phyloP scores from a whole-genome alignment of 2,888 invertebrate species.

The Acrocera orbiculus region DNA sequence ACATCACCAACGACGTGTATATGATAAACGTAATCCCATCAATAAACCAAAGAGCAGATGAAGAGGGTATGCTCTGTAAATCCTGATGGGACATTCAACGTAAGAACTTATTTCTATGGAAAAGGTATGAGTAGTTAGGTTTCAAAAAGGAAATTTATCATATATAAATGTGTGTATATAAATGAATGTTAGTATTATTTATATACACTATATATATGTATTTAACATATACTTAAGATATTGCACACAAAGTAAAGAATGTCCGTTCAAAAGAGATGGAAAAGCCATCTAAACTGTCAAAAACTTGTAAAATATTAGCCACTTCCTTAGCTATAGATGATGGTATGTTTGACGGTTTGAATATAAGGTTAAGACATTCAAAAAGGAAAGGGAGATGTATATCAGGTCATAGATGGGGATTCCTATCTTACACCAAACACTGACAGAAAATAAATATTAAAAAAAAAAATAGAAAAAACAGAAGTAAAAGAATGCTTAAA shows the following conservation, averaged over 20 bases:
- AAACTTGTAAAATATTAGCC: constrained; percentile 50
- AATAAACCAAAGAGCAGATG: constrained; percentile 9
- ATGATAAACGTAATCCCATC: constrained; percentile 13
- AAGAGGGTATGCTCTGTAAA: not conserved
- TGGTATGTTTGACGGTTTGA: no score
- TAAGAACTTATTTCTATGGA: constrained; percentile 1
- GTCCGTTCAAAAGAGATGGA: constrained; percentile 31
- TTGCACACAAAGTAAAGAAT: constrained; percentile 7
- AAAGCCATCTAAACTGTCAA: constrained; percentile 47
- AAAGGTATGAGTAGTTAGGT: not conserved
- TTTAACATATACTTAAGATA: constrained; percentile 3
- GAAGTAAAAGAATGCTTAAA: no score
- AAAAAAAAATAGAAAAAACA: no score
- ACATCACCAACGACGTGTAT: constrained; percentile 13
- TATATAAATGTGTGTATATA: not conserved
- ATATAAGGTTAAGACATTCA: no score
- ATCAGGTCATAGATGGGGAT: no score
- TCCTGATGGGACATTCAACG: not conserved
- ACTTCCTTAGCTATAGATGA: constrained; percentile 17
- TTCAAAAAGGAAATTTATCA: not conserved
- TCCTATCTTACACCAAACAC: no score
- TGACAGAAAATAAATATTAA: no score
- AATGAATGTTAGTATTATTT: not conserved
- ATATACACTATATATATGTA: not conserved
- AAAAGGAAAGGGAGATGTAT: no score